A percentile compares a stretch with the other conserved stretches of the same genome.
These are phyloP conservation scores for Cecropterus lyciades DNA, from an alignment of 1,140 invertebrate genomes.

Conservation along the genomic window DNA sequence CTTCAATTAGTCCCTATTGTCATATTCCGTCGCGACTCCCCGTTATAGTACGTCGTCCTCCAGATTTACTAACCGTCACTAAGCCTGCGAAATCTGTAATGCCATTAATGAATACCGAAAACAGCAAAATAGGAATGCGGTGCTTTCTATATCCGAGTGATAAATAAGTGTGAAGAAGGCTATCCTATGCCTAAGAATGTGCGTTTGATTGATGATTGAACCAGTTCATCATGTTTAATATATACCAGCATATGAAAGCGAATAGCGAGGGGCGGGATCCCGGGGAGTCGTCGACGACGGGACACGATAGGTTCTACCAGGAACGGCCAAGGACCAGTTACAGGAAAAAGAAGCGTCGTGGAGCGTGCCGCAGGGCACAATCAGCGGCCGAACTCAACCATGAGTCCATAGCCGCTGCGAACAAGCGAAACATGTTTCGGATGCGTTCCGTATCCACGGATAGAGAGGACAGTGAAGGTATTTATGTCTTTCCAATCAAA, in stretches of 20 bases:
- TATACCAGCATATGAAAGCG: constrained; percentile 89
- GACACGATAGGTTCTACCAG: constrained; percentile 91
- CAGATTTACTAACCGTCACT: constrained; percentile 23
- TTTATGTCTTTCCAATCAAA: neutral
- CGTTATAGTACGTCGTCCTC: constrained; percentile 13
- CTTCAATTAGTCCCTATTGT: constrained; percentile 72
- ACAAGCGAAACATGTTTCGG: constrained; percentile 84
- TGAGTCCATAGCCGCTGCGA: constrained; percentile 86
- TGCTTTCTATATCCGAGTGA: constrained; percentile 14
- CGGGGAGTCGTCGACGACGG: constrained; percentile 87
- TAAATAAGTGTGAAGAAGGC: constrained; percentile 1
- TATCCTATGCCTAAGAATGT: neutral
- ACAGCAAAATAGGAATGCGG: constrained; percentile 23
- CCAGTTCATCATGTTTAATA: constrained; percentile 90
- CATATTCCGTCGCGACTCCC: constrained; percentile 42
- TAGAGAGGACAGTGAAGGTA: constrained; percentile 82
- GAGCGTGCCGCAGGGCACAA: constrained; percentile 86
- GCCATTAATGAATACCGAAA: constrained; percentile 26
- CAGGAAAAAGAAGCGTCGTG: constrained; percentile 84
- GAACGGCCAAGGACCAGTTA: constrained; percentile 86
- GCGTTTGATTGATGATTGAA: constrained; percentile 40
- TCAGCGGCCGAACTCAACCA: constrained; percentile 90
- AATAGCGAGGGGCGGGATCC: constrained; percentile 86
- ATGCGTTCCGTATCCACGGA: constrained; percentile 85
- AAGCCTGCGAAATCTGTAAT: constrained; percentile 32